A percentile compares a stretch with the other conserved stretches of the same genome.
Evolutionary conservation across 2,888 invertebrate species (phyloP).

Genomic region (Orthonychiurus folsomi): DNA sequence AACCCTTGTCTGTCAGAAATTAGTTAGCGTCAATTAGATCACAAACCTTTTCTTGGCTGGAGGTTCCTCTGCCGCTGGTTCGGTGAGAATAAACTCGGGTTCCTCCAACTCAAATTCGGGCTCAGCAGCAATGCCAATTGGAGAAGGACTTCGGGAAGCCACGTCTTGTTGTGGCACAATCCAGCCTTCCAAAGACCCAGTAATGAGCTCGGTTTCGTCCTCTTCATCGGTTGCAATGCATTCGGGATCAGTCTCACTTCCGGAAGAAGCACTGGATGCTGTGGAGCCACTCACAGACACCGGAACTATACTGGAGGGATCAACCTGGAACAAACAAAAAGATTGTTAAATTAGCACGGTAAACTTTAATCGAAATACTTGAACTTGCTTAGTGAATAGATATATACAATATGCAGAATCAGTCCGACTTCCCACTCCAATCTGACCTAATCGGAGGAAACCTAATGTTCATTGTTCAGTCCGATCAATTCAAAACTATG

Average conservation of each 20-base stretch:
- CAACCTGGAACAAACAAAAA: constrained; percentile 29
- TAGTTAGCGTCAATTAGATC: background rate
- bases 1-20: constrained; percentile 3
- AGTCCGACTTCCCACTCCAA: no score
- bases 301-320: constrained; percentile 39
- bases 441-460: no score
- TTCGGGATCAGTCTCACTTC: constrained; percentile 38
- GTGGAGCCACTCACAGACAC: constrained; percentile 30
- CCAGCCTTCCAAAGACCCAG: constrained; percentile 19
- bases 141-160: constrained; percentile 32
- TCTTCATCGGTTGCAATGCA: constrained; percentile 37
- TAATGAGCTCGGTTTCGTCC: constrained; percentile 34
- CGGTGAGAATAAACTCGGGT: constrained; percentile 36
- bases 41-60: constrained; percentile 35
- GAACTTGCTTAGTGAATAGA: no score
- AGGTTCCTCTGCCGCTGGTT: constrained; percentile 30
- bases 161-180: constrained; percentile 29
- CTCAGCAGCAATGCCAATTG: constrained; percentile 17
- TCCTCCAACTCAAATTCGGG: constrained; percentile 37
- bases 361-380: no score
- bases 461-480: no score
- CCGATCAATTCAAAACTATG: no score
- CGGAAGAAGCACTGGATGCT: constrained; percentile 28
- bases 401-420: no score
- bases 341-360: constrained; percentile 2